phyloP scores from a whole-genome alignment of 2,113 vertebrate genomes.

The Columbina picui region DNA sequence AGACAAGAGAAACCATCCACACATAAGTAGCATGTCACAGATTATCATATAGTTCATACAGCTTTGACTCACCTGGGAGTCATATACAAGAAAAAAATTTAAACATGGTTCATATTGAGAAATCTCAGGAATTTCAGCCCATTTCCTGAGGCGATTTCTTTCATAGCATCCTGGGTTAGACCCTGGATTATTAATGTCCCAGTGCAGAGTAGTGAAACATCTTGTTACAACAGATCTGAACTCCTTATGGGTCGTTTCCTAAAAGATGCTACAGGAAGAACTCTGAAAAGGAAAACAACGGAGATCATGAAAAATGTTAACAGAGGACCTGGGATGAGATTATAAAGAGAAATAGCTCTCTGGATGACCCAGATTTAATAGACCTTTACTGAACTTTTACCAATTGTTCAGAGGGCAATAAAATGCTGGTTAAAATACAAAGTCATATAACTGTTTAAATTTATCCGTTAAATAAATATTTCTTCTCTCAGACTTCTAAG shows the following conservation, averaged over 20 bases:
- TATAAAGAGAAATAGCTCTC: neutral
- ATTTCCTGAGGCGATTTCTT: neutral
- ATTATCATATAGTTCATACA: neutral
- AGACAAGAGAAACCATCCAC: neutral
- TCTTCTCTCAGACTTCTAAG: neutral
- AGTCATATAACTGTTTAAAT: neutral
- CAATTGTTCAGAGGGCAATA: neutral
- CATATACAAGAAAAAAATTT: neutral
- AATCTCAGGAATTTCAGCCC: neutral
- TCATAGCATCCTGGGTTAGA: neutral
- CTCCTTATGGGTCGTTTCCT: neutral
- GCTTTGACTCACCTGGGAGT: neutral
- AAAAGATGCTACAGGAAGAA: neutral
- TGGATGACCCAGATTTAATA: neutral
- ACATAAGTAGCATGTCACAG: neutral
- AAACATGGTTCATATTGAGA: accelerated
- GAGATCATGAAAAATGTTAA: neutral
- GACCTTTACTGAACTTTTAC: neutral
- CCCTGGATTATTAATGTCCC: neutral
- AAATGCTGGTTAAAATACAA: constrained; percentile 1
- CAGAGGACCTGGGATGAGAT: neutral
- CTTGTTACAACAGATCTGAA: neutral
- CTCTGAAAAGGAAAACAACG: neutral
- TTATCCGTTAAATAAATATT: neutral
- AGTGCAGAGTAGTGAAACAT: neutral